Percentiles rank a stretch among this genome's conserved stretches.
Conservation (phyloP, 1,140 invertebrate genomes). For the Eupristina koningsbergeri region DNA sequence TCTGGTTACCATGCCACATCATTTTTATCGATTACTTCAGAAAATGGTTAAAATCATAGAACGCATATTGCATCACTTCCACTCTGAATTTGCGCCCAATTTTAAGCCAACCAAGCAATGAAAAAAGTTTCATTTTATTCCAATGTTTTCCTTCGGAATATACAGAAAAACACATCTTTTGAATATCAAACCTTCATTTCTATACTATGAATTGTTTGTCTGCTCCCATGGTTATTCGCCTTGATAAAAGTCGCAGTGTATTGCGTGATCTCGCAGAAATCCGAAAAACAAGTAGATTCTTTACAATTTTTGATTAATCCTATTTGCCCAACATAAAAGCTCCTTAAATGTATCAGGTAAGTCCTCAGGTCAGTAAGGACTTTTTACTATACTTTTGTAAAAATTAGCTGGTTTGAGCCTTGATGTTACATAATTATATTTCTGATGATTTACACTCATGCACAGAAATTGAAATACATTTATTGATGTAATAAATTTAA, state of each 20-base stretch:
- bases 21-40: not conserved
- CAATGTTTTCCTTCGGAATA: not conserved
- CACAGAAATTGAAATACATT: no score
- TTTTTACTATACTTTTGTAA: no score
- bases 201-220: not conserved
- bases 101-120: not conserved
- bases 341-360: slow-evolving; percentile 7
- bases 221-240: not conserved
- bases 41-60: slow-evolving; percentile 34
- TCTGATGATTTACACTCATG: no score
- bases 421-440: no score
- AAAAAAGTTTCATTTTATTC: slow-evolving; percentile 44
- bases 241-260: slow-evolving; percentile 31
- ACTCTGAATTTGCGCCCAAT: not conserved
- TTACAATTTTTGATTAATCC: not conserved
- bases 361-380: not conserved
- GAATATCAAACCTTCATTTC: slow-evolving; percentile 27
- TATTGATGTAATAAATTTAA: no score
- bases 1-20: not conserved
- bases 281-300: not conserved
- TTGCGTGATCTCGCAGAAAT: not conserved
- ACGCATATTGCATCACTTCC: slow-evolving; percentile 37
- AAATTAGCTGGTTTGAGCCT: no score
- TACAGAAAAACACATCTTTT: slow-evolving; percentile 36
- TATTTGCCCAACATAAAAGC: not conserved